These are phyloP conservation scores for Gnathonemus echidnorhynchus DNA, from an alignment of 2,113 vertebrate species.

Conservation along the genomic window DNA sequence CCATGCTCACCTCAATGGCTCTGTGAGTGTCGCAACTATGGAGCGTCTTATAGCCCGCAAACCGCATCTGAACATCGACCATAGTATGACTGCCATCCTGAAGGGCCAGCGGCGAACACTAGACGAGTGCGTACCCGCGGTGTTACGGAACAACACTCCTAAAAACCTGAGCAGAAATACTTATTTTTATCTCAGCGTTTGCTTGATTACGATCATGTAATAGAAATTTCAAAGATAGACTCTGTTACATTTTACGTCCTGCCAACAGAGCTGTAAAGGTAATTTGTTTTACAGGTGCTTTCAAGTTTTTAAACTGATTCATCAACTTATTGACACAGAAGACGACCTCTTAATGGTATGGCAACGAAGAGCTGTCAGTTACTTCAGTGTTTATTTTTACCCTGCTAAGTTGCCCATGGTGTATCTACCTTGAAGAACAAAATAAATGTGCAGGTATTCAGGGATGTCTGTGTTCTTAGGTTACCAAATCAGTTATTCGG, in stretches of 20 bases:
- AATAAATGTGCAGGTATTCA: not conserved
- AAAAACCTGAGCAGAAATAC: not conserved
- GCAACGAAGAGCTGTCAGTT: not conserved
- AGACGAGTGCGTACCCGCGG: conserved; percentile 71
- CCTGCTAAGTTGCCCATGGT: not conserved
- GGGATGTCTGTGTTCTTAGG: conserved; percentile 50
- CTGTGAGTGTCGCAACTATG: conserved; percentile 80
- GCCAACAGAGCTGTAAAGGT: not conserved
- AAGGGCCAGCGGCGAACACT: conserved; percentile 79
- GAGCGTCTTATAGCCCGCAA: conserved; percentile 78
- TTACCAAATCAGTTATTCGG: conserved; percentile 86
- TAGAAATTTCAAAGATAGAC: not conserved
- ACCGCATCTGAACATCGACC: conserved; percentile 71
- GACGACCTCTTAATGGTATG: conserved; percentile 88
- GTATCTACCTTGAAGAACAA: not conserved
- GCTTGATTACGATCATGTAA: not conserved
- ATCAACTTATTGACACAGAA: conserved; percentile 79
- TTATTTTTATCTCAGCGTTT: not conserved
- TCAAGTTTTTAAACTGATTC: conserved; percentile 85
- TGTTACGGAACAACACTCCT: not conserved
- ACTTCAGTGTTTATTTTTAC: not conserved
- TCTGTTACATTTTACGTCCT: not conserved
- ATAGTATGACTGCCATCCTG: conserved; percentile 77
- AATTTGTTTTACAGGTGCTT: conserved; percentile 71
- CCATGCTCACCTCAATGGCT: conserved; percentile 92